These are phyloP conservation scores for Scatophagus argus DNA, from an alignment of 2,113 vertebrate species.

Conservation along the genomic window DNA sequence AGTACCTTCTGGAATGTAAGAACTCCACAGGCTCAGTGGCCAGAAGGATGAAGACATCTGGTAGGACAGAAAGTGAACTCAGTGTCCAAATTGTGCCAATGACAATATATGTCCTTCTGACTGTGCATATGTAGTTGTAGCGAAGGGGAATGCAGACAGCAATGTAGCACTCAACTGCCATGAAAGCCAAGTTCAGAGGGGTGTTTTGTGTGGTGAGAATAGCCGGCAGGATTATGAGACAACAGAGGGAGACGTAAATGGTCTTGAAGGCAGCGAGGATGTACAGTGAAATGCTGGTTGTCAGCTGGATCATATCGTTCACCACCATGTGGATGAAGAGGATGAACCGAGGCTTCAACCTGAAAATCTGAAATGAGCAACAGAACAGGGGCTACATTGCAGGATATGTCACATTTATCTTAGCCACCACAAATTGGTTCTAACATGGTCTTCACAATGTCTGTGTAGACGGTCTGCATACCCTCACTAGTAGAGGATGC, in stretches of 20 bases:
- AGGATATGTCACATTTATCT: too few species aligned
- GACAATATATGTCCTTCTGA: constrained; percentile 58
- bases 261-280: not conserved
- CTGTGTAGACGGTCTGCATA: too few species aligned
- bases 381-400: not conserved
- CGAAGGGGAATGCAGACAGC: constrained; percentile 72
- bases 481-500: too few species aligned
- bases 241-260: constrained; percentile 64
- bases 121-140: constrained; percentile 65
- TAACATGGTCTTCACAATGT: too few species aligned
- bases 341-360: constrained; percentile 60
- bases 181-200: constrained; percentile 67
- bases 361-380: constrained; percentile 32
- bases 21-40: constrained; percentile 37
- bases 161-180: constrained; percentile 74
- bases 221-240: constrained; percentile 49
- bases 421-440: too few species aligned
- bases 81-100: constrained; percentile 70
- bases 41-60: constrained; percentile 56
- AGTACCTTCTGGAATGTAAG: constrained; percentile 58
- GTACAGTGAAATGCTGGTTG: constrained; percentile 39
- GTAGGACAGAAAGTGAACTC: constrained; percentile 56
- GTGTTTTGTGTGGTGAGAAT: constrained; percentile 68
- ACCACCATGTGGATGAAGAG: constrained; percentile 70
- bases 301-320: constrained; percentile 67